Base-by-base conservation (phyloP, 2,888 invertebrate species). In the Noctua pronuba region DNA sequence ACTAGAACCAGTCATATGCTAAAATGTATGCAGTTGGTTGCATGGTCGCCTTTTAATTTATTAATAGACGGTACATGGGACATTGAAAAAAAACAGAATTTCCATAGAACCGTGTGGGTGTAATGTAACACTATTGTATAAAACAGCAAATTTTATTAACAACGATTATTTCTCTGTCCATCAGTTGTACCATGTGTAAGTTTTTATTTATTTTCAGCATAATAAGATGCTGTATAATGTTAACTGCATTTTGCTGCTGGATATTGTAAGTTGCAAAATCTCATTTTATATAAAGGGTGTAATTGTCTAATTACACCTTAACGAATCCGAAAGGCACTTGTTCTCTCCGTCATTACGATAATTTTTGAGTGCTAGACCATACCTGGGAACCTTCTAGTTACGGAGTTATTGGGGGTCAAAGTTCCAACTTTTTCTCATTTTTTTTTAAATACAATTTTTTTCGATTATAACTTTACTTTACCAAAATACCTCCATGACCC, bases 201-300 rank as follows among this genome's bases (percentile, higher is more conserved):
- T 0, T 44, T 46, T 13, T 0, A 16, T 71, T 70, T 46, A 38
- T 69, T 94, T 92, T 62, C 91, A 95, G 95, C 10, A 88, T 95
- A 6, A 84, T 90, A 11, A 90, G 88, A 83, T 88, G 88, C 72
- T 90, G 92, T 72, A 91, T 95, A 28, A 92, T 92, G 93, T 11
- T 95, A 28, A 66, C 93, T 28, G 84, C 92, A 0, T 91, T 94
- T 82, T 92, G 88, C 64, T 88, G 93, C 88, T 95, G 94, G 94
- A 79, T 94, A 60, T 93, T 95, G 95, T 95, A 88, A 94, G 92
- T 91, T 41, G 6, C 16, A 16, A 28, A 60, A 35, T 38, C 46
- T 38, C 16, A 28, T 21, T 38, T n/a, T 55, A 55, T n/a, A 24
- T 10, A 10, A n/a, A n/a, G n/a, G n/a, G n/a, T n/a, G n/a, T n/a